phyloP scores from a whole-genome alignment of 2,797 vertebrate genomes.

The Anguilla pacifica region DNA sequence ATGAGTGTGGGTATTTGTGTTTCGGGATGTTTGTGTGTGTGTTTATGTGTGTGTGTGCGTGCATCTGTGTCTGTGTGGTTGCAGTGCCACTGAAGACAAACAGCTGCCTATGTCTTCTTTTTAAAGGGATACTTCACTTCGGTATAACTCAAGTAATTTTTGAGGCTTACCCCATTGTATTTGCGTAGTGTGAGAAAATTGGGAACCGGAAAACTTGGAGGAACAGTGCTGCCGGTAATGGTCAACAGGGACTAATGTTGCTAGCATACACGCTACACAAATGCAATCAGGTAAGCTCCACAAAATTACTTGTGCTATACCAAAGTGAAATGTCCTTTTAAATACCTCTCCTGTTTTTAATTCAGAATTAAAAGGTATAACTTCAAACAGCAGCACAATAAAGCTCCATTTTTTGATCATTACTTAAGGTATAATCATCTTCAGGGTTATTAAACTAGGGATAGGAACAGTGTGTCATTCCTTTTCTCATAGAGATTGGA shows the following conservation, averaged over 20 bases:
- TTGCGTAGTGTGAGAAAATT: no score
- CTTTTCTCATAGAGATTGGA: no score
- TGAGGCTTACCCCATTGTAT: no score
- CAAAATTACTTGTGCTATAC: no score
- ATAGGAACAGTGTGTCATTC: no score
- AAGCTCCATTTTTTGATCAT: not conserved
- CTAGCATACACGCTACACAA: no score
- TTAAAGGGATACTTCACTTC: not conserved
- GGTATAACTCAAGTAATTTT: no score
- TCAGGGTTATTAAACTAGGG: not conserved
- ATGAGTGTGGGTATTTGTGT: constrained; percentile 10
- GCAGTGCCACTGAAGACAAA: not conserved
- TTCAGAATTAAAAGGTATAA: not conserved
- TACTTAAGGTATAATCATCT: not conserved
- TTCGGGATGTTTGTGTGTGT: constrained; percentile 21
- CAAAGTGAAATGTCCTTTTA: not conserved
- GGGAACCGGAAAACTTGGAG: no score
- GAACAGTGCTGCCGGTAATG: no score
- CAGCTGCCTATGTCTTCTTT: not conserved
- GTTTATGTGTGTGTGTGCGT: constrained; percentile 3
- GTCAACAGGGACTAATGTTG: no score
- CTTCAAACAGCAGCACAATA: not conserved
- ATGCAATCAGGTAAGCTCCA: no score
- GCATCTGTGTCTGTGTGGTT: not conserved
- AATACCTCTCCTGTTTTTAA: not conserved